These are phyloP conservation scores for Hydractinia symbiolongicarpus DNA, from an alignment of 30 jellyfish, hydroid and myxozoan genomes.

Conservation along the genomic window DNA sequence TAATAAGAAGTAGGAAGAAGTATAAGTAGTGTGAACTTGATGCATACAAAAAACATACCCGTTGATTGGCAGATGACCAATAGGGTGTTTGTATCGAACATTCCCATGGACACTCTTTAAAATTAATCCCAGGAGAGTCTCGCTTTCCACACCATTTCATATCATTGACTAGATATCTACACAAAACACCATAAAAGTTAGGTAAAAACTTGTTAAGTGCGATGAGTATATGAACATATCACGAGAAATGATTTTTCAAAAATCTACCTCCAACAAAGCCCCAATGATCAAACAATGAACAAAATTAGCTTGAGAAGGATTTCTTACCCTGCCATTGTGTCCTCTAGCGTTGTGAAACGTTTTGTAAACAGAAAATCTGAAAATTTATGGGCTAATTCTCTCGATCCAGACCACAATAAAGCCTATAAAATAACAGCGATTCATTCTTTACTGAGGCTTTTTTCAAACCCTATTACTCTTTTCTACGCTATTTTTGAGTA, in stretches of 20 bases:
- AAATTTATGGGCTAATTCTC: conserved; percentile 89
- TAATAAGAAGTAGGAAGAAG: too few relatives aligned
- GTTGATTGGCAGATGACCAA: conserved; percentile 95
- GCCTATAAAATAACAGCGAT: conserved; percentile 44
- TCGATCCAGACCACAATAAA: conserved; percentile 95
- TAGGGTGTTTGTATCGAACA: conserved; percentile 96
- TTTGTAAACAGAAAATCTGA: conserved; percentile 76
- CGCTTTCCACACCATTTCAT: conserved; percentile 91
- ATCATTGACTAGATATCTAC: conserved; percentile 70
- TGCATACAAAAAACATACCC: conserved; percentile 32
- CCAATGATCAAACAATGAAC: not conserved
- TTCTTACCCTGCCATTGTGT: conserved; percentile 94
- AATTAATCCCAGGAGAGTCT: conserved; percentile 75
- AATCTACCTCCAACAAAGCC: too few relatives aligned
- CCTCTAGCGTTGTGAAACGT: conserved; percentile 80
- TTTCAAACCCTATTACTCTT: too few relatives aligned
- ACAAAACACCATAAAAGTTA: not conserved
- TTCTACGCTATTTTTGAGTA: too few relatives aligned
- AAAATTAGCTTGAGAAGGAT: not conserved
- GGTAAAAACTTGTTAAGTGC: not conserved
- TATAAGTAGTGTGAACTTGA: too few relatives aligned
- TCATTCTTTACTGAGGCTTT: too few relatives aligned
- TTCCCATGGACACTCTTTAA: conserved; percentile 81
- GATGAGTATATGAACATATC: not conserved
- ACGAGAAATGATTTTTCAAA: too few relatives aligned